A percentile compares a stretch with the other conserved stretches of the same genome.
phyloP scores from a whole-genome alignment of 2,113 vertebrate genomes.

The Periophthalmodon schlosseri region DNA sequence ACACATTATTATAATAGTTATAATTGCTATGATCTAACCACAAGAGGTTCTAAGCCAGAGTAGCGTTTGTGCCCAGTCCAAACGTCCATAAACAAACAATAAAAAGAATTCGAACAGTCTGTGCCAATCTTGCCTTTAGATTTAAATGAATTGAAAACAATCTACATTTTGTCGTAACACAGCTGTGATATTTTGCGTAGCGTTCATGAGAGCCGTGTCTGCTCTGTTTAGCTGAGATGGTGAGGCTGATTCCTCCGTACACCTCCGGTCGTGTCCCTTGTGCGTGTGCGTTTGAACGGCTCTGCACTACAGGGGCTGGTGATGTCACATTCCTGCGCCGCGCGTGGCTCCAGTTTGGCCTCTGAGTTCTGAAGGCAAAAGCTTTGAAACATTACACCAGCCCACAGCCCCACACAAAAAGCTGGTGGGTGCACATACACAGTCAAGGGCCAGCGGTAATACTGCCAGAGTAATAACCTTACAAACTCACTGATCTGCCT shows the following conservation, averaged over 20 bases:
- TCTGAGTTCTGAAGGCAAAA: constrained; percentile 71
- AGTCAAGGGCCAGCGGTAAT: constrained; percentile 83
- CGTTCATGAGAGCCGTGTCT: constrained; percentile 66
- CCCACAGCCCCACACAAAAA: constrained; percentile 44
- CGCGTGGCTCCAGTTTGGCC: constrained; percentile 78
- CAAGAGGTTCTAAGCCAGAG: background rate
- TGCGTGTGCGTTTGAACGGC: constrained; percentile 28
- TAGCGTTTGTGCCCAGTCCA: background rate
- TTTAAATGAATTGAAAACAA: background rate
- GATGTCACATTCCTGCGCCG: constrained; percentile 79
- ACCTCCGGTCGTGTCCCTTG: constrained; percentile 67
- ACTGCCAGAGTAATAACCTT: constrained; percentile 83
- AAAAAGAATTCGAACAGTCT: no score
- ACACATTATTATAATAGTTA: background rate
- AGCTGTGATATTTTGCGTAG: constrained; percentile 58
- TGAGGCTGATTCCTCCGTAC: constrained; percentile 70
- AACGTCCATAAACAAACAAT: background rate
- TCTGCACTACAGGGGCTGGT: constrained; percentile 58
- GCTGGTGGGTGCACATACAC: constrained; percentile 49
- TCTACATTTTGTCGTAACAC: constrained; percentile 37
- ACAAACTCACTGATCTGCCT: constrained; percentile 78
- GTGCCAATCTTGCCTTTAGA: no score
- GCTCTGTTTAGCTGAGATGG: constrained; percentile 61
- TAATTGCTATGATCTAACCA: background rate
- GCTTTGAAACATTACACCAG: constrained; percentile 82